Conservation (phyloP, 2,888 invertebrate species). For the Lithophane leautieri region DNA sequence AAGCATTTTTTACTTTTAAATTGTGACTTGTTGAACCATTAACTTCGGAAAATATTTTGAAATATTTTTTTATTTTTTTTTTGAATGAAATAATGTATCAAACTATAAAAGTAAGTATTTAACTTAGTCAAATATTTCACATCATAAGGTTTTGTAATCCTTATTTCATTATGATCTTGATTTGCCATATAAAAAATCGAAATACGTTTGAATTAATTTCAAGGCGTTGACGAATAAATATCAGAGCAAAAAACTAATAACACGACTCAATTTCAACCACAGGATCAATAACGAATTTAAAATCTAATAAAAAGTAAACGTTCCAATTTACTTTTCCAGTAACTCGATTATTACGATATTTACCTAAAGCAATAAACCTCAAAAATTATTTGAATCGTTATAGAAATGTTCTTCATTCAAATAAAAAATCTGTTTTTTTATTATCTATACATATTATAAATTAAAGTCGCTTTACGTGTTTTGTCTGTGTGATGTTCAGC, state of each 20-base stretch:
- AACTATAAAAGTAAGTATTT: not conserved
- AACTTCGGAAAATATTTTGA: not conserved
- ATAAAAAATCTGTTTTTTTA: not conserved
- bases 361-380: not conserved
- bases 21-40: conserved; percentile 6
- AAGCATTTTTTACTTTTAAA: not conserved
- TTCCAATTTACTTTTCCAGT: not conserved
- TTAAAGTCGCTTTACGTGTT: not conserved
- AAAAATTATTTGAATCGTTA: too few species aligned
- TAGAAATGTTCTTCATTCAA: not conserved
- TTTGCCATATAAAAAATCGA: not conserved
- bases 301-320: not conserved
- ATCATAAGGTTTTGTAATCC: not conserved
- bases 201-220: not conserved
- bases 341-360: not conserved
- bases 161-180: not conserved
- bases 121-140: not conserved
- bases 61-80: not conserved
- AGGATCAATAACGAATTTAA: not conserved
- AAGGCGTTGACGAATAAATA: not conserved
- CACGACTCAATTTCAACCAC: not conserved
- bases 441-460: not conserved
- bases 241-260: not conserved
- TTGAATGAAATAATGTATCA: not conserved
- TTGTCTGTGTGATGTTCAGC: not conserved